Conservation (phyloP, 2,113 vertebrate species). For the Beaufortia kweichowensis region DNA sequence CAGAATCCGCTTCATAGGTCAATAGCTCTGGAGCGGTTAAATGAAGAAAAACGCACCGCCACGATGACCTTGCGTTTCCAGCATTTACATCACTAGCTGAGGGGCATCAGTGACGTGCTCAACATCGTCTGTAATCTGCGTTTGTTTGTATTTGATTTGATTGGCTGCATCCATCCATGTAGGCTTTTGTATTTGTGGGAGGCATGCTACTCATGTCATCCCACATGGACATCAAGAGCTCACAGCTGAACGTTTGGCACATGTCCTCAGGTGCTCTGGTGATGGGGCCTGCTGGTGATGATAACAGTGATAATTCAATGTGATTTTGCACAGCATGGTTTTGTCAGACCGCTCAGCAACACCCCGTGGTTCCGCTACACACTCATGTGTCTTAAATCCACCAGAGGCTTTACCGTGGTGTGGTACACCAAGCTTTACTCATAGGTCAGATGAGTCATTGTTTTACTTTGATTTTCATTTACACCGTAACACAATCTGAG, state of each 20-base stretch:
- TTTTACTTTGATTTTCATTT: slow-evolving; percentile 34
- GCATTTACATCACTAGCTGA: not conserved
- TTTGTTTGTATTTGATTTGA: slow-evolving; percentile 36
- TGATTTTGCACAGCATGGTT: slow-evolving; percentile 51
- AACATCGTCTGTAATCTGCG: slow-evolving; percentile 36
- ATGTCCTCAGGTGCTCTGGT: slow-evolving; percentile 26
- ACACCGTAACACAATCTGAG: slow-evolving; percentile 24
- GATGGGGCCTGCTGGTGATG: slow-evolving; percentile 39
- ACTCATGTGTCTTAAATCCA: slow-evolving; percentile 22
- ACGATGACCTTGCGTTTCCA: slow-evolving; percentile 3
- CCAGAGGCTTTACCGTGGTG: slow-evolving; percentile 40
- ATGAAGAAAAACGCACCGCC: not conserved
- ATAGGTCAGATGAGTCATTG: slow-evolving; percentile 60
- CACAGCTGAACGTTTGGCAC: not conserved
- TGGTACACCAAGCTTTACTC: slow-evolving; percentile 52
- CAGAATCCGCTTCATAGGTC: slow-evolving; percentile 20
- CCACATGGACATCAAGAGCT: slow-evolving; percentile 27
- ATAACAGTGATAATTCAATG: slow-evolving; percentile 49
- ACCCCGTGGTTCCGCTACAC: slow-evolving; percentile 19
- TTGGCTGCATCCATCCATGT: not conserved
- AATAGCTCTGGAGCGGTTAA: slow-evolving; percentile 8
- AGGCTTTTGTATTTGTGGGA: not conserved
- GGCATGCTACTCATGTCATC: slow-evolving; percentile 11
- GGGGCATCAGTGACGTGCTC: not conserved
- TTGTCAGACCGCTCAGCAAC: slow-evolving; percentile 38